Percentiles rank a stretch among this genome's conserved stretches.
phyloP scores from a whole-genome alignment of 2,113 vertebrate species.

The Calypte anna region DNA sequence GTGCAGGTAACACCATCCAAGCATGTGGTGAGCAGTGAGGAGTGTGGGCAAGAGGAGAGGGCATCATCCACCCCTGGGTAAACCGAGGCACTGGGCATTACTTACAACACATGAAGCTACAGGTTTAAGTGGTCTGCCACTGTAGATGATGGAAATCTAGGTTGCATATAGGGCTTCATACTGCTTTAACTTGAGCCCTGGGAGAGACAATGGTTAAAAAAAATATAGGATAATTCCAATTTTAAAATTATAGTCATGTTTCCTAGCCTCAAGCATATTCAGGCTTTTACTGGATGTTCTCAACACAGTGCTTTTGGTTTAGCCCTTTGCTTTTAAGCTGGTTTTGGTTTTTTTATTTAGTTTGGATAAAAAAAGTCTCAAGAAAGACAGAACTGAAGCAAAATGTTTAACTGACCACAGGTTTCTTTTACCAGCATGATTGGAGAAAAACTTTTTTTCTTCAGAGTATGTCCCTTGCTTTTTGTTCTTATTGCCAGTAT shows the following conservation, averaged over 20 bases:
- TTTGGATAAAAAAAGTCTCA: no score
- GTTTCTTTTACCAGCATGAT: background rate
- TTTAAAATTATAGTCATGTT: background rate
- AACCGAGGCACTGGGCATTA: background rate
- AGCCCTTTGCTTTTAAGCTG: background rate
- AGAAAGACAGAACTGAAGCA: background rate
- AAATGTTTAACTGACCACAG: background rate
- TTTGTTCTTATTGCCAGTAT: background rate
- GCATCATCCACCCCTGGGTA: no score
- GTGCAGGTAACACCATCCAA: background rate
- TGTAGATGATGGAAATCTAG: background rate
- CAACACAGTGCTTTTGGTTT: background rate
- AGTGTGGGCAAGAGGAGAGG: fast-evolving
- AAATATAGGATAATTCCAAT: background rate
- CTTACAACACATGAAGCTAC: background rate
- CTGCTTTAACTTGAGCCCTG: background rate
- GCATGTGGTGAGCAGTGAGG: fast-evolving
- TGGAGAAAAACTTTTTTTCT: background rate
- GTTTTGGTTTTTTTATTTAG: no score
- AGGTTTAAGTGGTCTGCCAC: background rate
- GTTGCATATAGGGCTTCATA: background rate
- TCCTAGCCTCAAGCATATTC: background rate
- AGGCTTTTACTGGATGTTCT: background rate
- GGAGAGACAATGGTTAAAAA: background rate
- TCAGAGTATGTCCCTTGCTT: fast-evolving